Conservation (phyloP, 2,797 vertebrate species). For the Crocodylus rhombifer region DNA sequence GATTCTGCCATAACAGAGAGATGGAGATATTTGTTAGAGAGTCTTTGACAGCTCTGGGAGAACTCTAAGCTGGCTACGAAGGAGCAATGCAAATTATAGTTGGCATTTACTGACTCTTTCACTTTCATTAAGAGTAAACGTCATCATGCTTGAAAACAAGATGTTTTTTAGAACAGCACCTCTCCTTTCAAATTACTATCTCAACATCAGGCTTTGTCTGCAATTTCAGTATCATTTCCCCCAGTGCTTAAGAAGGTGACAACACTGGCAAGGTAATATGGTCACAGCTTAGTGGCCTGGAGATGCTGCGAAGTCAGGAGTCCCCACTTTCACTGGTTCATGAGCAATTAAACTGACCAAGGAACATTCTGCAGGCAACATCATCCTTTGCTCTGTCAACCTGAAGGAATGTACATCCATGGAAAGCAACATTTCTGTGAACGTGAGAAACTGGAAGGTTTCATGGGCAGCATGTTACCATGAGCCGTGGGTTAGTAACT, state of each 20-base stretch:
- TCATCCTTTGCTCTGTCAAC: too few relatives aligned
- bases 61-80: slow-evolving; percentile 64
- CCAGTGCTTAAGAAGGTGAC: background rate
- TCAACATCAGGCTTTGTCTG: background rate
- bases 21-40: slow-evolving; percentile 66
- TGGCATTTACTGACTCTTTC: slow-evolving; percentile 56
- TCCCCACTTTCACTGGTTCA: too few relatives aligned
- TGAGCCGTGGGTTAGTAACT: background rate
- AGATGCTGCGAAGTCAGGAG: too few relatives aligned
- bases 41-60: slow-evolving; percentile 59
- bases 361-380: too few relatives aligned
- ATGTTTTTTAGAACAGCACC: too few relatives aligned
- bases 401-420: too few relatives aligned
- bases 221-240: background rate
- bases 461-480: too few relatives aligned
- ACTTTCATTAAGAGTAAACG: slow-evolving; percentile 70
- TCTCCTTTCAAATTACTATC: too few relatives aligned
- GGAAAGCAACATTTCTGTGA: too few relatives aligned
- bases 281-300: background rate
- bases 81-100: slow-evolving; percentile 67
- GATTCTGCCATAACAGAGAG: slow-evolving; percentile 41
- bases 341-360: too few relatives aligned
- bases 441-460: too few relatives aligned
- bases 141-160: slow-evolving; percentile 44
- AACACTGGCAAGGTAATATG: background rate